Base-by-base conservation (phyloP, 2,113 vertebrate genomes). In the Leucopsar rothschildi region DNA sequence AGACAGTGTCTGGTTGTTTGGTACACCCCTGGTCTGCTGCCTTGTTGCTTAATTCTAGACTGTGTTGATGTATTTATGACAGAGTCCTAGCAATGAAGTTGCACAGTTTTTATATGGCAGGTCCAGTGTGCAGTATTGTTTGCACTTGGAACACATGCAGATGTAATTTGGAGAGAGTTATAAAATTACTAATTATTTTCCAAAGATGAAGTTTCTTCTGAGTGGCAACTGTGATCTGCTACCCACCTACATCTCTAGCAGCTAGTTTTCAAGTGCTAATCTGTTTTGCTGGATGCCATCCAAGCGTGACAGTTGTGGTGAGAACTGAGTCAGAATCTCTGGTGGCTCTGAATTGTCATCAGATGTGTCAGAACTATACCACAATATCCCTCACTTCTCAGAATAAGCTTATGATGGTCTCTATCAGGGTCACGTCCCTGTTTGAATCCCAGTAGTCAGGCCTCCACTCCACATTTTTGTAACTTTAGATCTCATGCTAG, bases 321-420 rank as follows among this genome's bases (percentile, higher is more conserved):
- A 89, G 93, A 95, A 85, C 84, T 96, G 96, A 97, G 75, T 96
- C 93, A 97, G 87, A 91, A 47, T 91, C 75, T 94, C 82, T 88
- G 70, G 35, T 92, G 73, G 56, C 44, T 82, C 78, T 22, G 59
- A 90, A 94, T 85, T 87, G 91, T 87, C 87, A 95, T 94, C 78
- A 55, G 15, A 92, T 95, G 64, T 95, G 82, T 92, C 91, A 94
- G 78, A 85, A 27, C 42, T 65, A 35, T 78, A 73, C 47, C 91
- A 73, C 78, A 82, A 35, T 29, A 57, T 50, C 22, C 27, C 21
- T 66, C 47, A 64, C 39, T 92, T 83, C 82, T 95, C 82, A 88
- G 82, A 96, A 90, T 3, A 81, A 55, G 28, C 10, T 76, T 69
- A 44, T 86, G 22, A 57, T 61, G 63, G 33, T 68, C n/a, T 66